A percentile compares a stretch with the other conserved stretches of the same genome.
Conservation (phyloP, 2,113 vertebrate species). For the Calyptomena viridis region DNA sequence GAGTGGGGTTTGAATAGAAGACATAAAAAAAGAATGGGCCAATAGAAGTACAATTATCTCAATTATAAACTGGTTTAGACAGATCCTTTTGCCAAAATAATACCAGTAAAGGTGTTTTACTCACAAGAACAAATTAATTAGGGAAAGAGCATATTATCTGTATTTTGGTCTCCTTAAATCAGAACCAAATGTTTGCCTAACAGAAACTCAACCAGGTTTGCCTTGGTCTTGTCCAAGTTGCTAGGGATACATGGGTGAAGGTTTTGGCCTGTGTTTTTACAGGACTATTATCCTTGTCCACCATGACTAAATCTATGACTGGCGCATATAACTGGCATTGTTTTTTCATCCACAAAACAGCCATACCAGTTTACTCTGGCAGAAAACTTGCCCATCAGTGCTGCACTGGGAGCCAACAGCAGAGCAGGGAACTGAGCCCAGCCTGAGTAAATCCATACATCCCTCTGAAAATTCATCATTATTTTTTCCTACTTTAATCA, state of each 20-base stretch:
- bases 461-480: neutral
- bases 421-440: neutral
- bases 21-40: neutral
- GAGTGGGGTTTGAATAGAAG: neutral
- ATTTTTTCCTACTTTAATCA: neutral
- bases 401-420: neutral
- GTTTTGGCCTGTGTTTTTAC: neutral
- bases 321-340: neutral
- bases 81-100: neutral
- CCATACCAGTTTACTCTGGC: neutral
- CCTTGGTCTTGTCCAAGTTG: neutral
- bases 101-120: neutral
- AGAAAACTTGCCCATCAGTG: neutral
- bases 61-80: neutral
- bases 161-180: neutral
- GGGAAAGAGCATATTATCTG: neutral
- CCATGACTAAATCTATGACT: neutral
- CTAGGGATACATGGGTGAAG: neutral
- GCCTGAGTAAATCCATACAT: neutral
- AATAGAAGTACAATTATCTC: neutral
- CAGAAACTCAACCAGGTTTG: neutral
- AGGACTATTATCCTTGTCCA: neutral
- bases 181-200: neutral
- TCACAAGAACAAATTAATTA: neutral
- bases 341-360: neutral